Percentiles rank a stretch among this genome's conserved stretches.
phyloP scores from a whole-genome alignment of 2,113 vertebrate genomes.

The Corvus moneduloides region DNA sequence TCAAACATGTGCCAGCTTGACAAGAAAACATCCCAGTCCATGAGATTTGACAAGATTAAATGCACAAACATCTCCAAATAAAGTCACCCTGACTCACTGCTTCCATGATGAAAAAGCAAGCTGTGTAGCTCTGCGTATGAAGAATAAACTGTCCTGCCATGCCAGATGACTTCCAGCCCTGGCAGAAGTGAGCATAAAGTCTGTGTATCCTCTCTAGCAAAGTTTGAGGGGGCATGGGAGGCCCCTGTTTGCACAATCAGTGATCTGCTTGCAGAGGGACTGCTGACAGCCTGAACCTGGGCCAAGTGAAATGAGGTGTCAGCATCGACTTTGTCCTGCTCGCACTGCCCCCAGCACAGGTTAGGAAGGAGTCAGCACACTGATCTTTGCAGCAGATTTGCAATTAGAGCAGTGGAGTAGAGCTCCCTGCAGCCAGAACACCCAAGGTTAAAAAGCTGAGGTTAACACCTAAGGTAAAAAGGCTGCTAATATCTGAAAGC shows the following conservation, averaged over 20 bases:
- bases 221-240: background rate
- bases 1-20: background rate
- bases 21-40: background rate
- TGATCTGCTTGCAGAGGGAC: background rate
- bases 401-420: background rate
- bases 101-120: background rate
- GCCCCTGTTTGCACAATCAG: background rate
- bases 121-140: background rate
- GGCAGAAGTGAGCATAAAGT: background rate
- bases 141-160: background rate
- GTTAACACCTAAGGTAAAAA: background rate
- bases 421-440: background rate
- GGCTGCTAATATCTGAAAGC: background rate
- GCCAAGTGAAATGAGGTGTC: background rate
- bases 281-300: background rate
- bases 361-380: background rate
- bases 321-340: background rate
- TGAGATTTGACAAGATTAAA: background rate
- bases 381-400: background rate
- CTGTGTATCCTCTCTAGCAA: background rate
- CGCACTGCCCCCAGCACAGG: background rate
- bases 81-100: conserved; percentile 9
- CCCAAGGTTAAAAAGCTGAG: background rate
- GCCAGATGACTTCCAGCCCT: background rate
- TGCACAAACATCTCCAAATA: conserved; percentile 17